A percentile compares a stretch with the other conserved stretches of the same genome.
These are phyloP conservation scores for Drosophila azteca DNA, from an alignment of 1,140 invertebrate species.

Conservation along the genomic window DNA sequence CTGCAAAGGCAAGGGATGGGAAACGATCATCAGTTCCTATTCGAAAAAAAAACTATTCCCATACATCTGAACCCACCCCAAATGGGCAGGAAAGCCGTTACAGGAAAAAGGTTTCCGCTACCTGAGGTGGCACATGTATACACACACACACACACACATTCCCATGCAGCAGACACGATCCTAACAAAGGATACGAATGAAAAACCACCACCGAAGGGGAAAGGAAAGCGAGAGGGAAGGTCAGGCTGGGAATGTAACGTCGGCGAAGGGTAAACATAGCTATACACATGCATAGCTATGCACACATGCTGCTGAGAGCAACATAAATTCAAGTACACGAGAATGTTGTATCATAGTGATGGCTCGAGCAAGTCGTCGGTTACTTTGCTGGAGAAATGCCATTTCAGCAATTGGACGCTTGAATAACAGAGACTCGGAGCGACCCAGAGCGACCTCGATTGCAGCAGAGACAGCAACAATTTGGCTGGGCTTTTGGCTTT, in stretches of 20 bases:
- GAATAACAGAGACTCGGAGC: slow-evolving; percentile 44
- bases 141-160: slow-evolving; percentile 37
- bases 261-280: slow-evolving; percentile 69
- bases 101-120: slow-evolving; percentile 43
- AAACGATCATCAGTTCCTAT: slow-evolving; percentile 14
- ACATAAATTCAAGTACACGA: slow-evolving; percentile 68
- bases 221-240: slow-evolving; percentile 48
- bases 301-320: slow-evolving; percentile 31
- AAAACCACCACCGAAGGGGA: slow-evolving; percentile 48
- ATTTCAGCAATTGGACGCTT: slow-evolving; percentile 64
- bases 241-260: slow-evolving; percentile 61
- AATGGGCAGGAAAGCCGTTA: slow-evolving; percentile 56
- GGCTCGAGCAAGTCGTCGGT: slow-evolving; percentile 29
- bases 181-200: background rate
- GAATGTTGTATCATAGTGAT: slow-evolving; percentile 52
- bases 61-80: slow-evolving; percentile 12
- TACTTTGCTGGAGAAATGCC: slow-evolving; percentile 58
- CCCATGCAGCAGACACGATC: slow-evolving; percentile 49
- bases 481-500: slow-evolving; percentile 33
- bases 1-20: slow-evolving; percentile 69
- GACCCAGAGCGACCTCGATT: slow-evolving; percentile 69
- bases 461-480: slow-evolving; percentile 38
- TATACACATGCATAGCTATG: slow-evolving; percentile 23
- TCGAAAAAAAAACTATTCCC: slow-evolving; percentile 8
- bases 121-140: slow-evolving; percentile 34